A percentile compares a stretch with the other conserved stretches of the same genome.
Evolutionary conservation across 2,113 vertebrate genomes (phyloP).

Genomic region (Gila orcuttii): DNA sequence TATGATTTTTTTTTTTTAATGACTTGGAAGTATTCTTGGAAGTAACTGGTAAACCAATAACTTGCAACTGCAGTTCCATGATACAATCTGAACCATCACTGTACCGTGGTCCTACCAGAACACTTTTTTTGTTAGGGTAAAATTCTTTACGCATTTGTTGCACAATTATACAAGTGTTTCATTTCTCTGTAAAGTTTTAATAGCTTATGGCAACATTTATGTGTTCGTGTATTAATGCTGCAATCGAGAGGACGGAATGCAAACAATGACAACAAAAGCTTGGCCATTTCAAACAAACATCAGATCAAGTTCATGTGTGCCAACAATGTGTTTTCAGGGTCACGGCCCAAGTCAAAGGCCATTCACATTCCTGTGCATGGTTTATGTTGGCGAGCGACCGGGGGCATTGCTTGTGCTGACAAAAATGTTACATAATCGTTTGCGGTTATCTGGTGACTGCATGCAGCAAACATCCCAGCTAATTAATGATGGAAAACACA

Average conservation of each 20-base stretch:
- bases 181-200: slow-evolving; percentile 5
- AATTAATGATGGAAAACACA: slow-evolving; percentile 59
- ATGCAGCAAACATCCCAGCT: slow-evolving; percentile 51
- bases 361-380: slow-evolving; percentile 48
- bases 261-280: slow-evolving; percentile 28
- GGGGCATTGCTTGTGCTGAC: slow-evolving; percentile 37
- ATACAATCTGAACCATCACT: background rate
- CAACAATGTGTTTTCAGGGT: slow-evolving; percentile 23
- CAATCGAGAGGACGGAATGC: slow-evolving; percentile 8
- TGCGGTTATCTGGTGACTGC: slow-evolving; percentile 52
- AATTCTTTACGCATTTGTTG: background rate
- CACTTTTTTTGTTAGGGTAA: background rate
- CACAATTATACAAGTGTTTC: background rate
- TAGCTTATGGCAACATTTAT: background rate
- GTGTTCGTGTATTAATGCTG: background rate
- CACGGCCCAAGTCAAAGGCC: slow-evolving; percentile 49
- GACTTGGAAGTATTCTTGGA: background rate
- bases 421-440: slow-evolving; percentile 51
- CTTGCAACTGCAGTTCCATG: background rate
- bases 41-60: background rate
- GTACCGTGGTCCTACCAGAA: background rate
- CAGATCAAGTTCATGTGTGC: slow-evolving; percentile 16
- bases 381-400: slow-evolving; percentile 42
- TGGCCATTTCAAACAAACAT: slow-evolving; percentile 27
- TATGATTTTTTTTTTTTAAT: background rate